Base-by-base conservation (phyloP, 23 tunicate species). In the Ascidia mentula region DNA sequence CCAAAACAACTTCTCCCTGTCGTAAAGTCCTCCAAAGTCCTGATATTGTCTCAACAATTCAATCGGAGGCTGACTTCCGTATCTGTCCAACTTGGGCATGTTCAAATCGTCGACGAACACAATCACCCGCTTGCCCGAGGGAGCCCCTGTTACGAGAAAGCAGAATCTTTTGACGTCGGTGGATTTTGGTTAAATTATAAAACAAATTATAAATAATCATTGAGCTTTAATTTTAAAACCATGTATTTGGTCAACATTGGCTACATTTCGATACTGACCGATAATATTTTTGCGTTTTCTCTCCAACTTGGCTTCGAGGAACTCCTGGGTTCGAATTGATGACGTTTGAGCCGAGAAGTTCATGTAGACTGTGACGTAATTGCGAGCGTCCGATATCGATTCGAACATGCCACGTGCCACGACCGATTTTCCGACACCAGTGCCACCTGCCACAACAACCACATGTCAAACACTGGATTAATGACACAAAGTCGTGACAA, bases 391-490 rank as follows among this genome's bases (percentile, higher is more conserved):
- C 34, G 96, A 71, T 33, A 96, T 84, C 40, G 93, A 86, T n/a
- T 96, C 99, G 31, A 96, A 86, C 69, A 91, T 73, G n/a, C 97
- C 99, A 42, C 99, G 80, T 32, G 99, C 99, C 6, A 96, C 99
- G 9, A 96, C 99, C 30, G 99, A 96, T 77, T 96, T 96, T 45
- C 99, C 99, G 37, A 96, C 99, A 65, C 99, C 99, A 46, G 99
- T 96, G 36, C 82, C 82, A 72, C 98, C 98, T 93, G 77, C 28
- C 34, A 79, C 24, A 6, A 38, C 6, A 53, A 53, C n/a, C n/a
- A n/a, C n/a, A n/a, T n/a, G n/a, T n/a, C n/a, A n/a, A n/a, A n/a
- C n/a, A n/a, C n/a, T n/a, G n/a, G n/a, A n/a, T n/a, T n/a, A n/a
- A n/a, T n/a, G n/a, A n/a, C n/a, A n/a, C n/a, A n/a, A n/a, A n/a